These are phyloP conservation scores for Plodia interpunctella DNA, from an alignment of 1,140 invertebrate species.

Conservation along the genomic window DNA sequence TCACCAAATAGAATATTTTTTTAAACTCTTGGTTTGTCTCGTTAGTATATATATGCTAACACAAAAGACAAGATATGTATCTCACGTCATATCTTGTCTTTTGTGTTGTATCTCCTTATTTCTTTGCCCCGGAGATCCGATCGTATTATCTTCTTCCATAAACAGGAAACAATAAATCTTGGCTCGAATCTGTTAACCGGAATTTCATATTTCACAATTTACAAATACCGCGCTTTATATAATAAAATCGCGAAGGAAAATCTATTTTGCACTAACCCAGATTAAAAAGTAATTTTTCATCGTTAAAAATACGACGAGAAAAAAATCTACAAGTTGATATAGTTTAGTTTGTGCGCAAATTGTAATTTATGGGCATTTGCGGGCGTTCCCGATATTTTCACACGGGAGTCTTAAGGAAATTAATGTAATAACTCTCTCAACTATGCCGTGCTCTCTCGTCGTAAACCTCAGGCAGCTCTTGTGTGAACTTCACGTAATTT, in stretches of 20 bases:
- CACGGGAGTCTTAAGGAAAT: neutral
- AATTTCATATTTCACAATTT: slow-evolving; percentile 7
- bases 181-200: slow-evolving; percentile 6
- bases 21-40: too few species aligned
- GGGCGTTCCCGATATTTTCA: neutral
- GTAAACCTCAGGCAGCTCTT: neutral
- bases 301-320: neutral
- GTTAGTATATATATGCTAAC: too few species aligned
- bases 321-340: neutral
- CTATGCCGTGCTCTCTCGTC: neutral
- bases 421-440: slow-evolving; percentile 3
- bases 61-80: neutral
- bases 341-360: neutral
- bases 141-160: slow-evolving; percentile 1
- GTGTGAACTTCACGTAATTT: too few species aligned
- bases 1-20: too few species aligned
- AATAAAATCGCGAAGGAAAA: neutral
- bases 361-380: neutral
- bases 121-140: neutral
- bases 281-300: slow-evolving; percentile 3
- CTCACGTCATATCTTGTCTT: neutral
- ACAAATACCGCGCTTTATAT: neutral
- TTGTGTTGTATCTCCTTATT: neutral
- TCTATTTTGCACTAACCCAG: slow-evolving; percentile 1
- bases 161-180: slow-evolving; percentile 7